Percentiles rank a stretch among this genome's conserved stretches.
phyloP scores from a whole-genome alignment of 2,797 vertebrate species.

The Macropus fuliginosus region DNA sequence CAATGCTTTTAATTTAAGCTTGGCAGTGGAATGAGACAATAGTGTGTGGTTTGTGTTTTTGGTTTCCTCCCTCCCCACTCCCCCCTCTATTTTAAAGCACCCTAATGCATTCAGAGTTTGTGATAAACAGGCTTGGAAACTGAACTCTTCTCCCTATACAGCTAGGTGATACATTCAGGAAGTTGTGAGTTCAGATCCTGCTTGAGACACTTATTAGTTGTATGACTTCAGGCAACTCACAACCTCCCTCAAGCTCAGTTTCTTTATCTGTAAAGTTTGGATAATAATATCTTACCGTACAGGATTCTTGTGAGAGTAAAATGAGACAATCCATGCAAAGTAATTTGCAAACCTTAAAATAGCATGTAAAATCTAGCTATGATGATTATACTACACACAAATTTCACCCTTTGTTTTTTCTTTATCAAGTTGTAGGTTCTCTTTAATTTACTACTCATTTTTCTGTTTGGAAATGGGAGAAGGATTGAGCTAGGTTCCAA shows the following conservation, averaged over 20 bases:
- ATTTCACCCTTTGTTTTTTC: background rate
- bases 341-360: background rate
- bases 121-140: background rate
- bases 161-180: background rate
- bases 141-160: background rate
- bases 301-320: background rate
- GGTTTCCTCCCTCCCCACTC: background rate
- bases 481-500: background rate
- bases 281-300: background rate
- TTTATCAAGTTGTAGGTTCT: background rate
- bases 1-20: conserved; percentile 55
- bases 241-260: background rate
- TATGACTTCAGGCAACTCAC: background rate
- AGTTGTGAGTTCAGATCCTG: background rate
- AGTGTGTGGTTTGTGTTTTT: background rate
- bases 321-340: background rate
- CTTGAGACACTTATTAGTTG: background rate
- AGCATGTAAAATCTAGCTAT: background rate
- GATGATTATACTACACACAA: background rate
- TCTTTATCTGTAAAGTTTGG: background rate
- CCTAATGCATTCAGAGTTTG: background rate
- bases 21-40: background rate
- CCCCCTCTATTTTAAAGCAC: background rate
- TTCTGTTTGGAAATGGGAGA: background rate
- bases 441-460: background rate